These are phyloP conservation scores for Tenthredo distinguenda DNA, from an alignment of 2,888 invertebrate genomes.

Conservation along the genomic window DNA sequence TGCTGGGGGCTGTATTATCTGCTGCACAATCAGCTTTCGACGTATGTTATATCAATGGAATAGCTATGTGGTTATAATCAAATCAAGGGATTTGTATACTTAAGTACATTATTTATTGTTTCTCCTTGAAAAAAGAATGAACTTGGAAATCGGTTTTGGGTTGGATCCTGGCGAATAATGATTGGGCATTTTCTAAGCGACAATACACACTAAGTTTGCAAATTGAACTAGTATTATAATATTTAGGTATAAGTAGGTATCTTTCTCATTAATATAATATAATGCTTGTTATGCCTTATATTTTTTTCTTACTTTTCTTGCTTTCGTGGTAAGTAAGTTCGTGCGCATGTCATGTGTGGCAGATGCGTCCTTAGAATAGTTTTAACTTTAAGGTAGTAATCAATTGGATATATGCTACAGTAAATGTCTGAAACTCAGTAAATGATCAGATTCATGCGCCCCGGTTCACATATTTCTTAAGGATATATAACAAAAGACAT, in stretches of 20 bases:
- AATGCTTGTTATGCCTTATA: conserved; percentile 60
- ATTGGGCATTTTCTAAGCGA: conserved; percentile 76
- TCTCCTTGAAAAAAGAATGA: conserved; percentile 77
- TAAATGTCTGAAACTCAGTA: conserved; percentile 39
- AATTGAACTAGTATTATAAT: conserved; percentile 75
- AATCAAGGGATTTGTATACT: conserved; percentile 58
- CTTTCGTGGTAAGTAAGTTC: conserved; percentile 40
- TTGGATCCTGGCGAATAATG: conserved; percentile 76
- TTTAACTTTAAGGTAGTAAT: conserved; percentile 45
- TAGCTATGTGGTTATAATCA: conserved; percentile 19
- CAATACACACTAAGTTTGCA: conserved; percentile 77
- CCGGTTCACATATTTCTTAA: neutral
- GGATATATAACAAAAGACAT: neutral
- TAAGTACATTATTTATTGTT: conserved; percentile 76
- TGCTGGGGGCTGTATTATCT: neutral
- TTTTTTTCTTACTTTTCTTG: conserved; percentile 59
- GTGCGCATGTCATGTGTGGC: conserved; percentile 41
- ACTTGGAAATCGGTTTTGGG: conserved; percentile 73
- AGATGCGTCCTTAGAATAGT: conserved; percentile 45
- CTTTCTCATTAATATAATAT: conserved; percentile 57
- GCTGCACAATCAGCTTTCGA: neutral
- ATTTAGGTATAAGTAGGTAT: conserved; percentile 69
- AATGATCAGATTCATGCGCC: neutral
- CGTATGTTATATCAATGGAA: neutral
- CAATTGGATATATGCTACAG: conserved; percentile 42